Conservation (phyloP, 2,888 invertebrate genomes). For the Tetragnatha montana region DNA sequence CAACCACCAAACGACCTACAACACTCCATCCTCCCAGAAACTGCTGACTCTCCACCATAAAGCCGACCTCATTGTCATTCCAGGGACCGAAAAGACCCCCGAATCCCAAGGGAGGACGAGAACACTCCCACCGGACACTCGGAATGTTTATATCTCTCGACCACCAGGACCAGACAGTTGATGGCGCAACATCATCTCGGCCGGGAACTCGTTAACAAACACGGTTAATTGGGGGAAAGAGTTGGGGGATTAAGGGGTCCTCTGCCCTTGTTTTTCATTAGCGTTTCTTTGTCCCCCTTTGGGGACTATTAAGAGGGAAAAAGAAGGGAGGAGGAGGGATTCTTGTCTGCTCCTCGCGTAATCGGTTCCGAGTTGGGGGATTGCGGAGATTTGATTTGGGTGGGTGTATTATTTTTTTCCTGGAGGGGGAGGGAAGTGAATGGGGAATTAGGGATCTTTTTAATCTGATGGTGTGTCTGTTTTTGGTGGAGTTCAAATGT, state of each 20-base stretch:
- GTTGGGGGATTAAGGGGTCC: constrained; percentile 47
- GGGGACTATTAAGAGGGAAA: constrained; percentile 59
- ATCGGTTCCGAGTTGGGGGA: constrained; percentile 34
- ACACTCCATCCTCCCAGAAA: constrained; percentile 21
- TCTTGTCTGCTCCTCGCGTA: constrained; percentile 21
- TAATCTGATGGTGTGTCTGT: neutral
- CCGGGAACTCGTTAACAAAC: constrained; percentile 61
- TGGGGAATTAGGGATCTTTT: neutral
- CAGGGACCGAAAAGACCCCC: constrained; percentile 17
- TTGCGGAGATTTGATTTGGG: constrained; percentile 44
- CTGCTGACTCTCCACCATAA: constrained; percentile 28
- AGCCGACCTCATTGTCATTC: constrained; percentile 2
- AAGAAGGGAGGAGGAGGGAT: neutral
- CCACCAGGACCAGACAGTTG: constrained; percentile 33
- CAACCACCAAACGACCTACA: neutral
- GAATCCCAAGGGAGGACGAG: constrained; percentile 17
- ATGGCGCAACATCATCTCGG: constrained; percentile 42
- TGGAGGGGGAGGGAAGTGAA: neutral
- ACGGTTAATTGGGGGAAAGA: constrained; percentile 61
- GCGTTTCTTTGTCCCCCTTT: constrained; percentile 48
- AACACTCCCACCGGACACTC: constrained; percentile 15
- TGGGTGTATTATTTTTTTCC: neutral
- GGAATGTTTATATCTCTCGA: constrained; percentile 36
- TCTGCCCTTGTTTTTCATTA: constrained; percentile 52
- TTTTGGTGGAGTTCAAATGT: neutral